These are phyloP conservation scores for Panzeria rudis DNA, from an alignment of 2,888 invertebrate species.

Conservation along the genomic window DNA sequence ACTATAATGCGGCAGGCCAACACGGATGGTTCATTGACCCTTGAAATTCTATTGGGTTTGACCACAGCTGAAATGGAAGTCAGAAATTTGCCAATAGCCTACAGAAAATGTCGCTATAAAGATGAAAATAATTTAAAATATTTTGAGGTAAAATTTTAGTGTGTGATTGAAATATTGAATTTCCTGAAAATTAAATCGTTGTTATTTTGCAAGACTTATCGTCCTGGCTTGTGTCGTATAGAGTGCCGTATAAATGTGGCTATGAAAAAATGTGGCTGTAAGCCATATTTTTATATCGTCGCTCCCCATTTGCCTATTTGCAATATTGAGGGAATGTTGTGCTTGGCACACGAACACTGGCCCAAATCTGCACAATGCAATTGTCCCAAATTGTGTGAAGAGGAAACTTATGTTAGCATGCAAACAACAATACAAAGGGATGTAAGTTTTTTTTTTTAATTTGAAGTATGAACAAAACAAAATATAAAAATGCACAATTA, in stretches of 20 bases:
- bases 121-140: constrained; percentile 79
- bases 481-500: not conserved
- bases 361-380: constrained; percentile 75
- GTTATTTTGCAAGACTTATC: constrained; percentile 76
- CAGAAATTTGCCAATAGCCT: constrained; percentile 78
- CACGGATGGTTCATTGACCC: constrained; percentile 71
- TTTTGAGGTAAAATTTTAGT: constrained; percentile 75
- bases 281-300: constrained; percentile 81
- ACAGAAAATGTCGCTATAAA: constrained; percentile 80
- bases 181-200: not conserved
- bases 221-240: constrained; percentile 79
- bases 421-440: constrained; percentile 74
- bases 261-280: constrained; percentile 78
- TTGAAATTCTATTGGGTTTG: constrained; percentile 76
- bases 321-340: constrained; percentile 78
- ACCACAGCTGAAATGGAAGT: constrained; percentile 78
- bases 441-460: constrained; percentile 75
- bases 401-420: constrained; percentile 75
- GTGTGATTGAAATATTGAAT: not conserved
- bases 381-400: constrained; percentile 78
- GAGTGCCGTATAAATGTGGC: constrained; percentile 81
- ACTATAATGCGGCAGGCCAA: constrained; percentile 73
- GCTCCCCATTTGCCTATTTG: constrained; percentile 77
- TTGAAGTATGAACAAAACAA: not conserved
- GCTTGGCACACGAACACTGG: constrained; percentile 77